Conservation (phyloP, 2,888 invertebrate species). For the Calliopum simillimum region DNA sequence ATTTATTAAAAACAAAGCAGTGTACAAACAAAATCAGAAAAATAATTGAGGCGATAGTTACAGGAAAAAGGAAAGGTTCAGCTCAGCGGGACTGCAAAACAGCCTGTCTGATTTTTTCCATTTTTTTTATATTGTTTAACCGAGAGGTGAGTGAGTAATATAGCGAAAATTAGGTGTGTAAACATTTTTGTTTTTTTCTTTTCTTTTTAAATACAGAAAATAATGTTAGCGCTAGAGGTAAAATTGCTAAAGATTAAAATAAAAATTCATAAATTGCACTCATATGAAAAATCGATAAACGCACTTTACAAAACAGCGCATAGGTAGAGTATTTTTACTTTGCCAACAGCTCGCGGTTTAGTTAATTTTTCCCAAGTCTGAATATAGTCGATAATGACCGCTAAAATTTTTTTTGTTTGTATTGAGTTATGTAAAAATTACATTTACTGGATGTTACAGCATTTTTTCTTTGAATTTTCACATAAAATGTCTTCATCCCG, state of each 20-base stretch:
- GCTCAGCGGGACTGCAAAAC: neutral
- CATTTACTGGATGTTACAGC: too few relatives aligned
- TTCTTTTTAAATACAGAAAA: neutral
- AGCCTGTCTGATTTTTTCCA: neutral
- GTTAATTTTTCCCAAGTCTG: too few relatives aligned
- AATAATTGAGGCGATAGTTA: neutral
- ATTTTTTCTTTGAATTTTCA: too few relatives aligned
- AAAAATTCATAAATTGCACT: neutral
- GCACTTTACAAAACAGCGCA: too few relatives aligned
- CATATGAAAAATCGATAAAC: conserved; percentile 5
- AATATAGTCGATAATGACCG: too few relatives aligned
- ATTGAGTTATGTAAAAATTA: too few relatives aligned
- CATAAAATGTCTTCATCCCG: too few relatives aligned
- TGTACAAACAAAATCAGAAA: too few relatives aligned
- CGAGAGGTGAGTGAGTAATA: neutral
- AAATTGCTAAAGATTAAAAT: neutral
- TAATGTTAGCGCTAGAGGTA: neutral
- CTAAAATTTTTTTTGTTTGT: too few relatives aligned
- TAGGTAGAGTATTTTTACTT: too few relatives aligned
- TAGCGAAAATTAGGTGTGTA: neutral
- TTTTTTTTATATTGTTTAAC: neutral
- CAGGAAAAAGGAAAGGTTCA: neutral
- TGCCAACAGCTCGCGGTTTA: too few relatives aligned
- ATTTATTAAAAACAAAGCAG: neutral
- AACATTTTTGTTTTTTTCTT: neutral